Percentiles rank a stretch among this genome's conserved stretches.
Evolutionary conservation across 2,888 invertebrate species (phyloP).

Genomic region (Macaria notata): DNA sequence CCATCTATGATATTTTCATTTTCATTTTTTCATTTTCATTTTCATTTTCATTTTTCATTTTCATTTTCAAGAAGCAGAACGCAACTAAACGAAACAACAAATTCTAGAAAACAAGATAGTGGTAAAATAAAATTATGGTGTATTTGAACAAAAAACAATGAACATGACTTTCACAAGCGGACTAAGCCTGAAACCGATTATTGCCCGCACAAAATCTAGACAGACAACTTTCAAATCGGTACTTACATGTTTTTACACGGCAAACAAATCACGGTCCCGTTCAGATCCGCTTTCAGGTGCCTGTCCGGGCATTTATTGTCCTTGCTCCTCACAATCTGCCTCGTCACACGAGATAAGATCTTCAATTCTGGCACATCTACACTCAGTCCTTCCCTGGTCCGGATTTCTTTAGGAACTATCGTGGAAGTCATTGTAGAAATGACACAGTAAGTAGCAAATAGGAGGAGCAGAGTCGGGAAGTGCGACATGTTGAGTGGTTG

Average conservation of each 20-base stretch:
- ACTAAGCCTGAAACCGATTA: no score
- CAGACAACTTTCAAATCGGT: not conserved
- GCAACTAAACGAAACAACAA: no score
- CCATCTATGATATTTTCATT: no score
- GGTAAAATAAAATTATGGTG: no score
- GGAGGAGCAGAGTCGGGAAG: not conserved
- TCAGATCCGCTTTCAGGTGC: constrained; percentile 8
- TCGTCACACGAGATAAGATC: not conserved
- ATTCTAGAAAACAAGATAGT: no score
- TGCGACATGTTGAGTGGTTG: constrained; percentile 1
- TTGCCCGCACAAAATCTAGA: no score
- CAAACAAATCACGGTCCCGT: constrained; percentile 6
- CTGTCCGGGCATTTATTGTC: constrained; percentile 5
- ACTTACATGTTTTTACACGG: constrained; percentile 2
- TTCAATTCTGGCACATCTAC: not conserved
- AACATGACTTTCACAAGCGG: no score
- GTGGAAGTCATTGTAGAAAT: not conserved
- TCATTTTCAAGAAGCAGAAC: no score
- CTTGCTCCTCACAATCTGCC: not conserved
- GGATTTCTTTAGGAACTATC: not conserved
- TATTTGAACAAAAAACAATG: no score
- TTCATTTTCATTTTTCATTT: no score
- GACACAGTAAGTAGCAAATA: constrained; percentile 3
- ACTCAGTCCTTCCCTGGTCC: not conserved
- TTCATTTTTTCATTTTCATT: no score